phyloP scores from a whole-genome alignment of 2,113 vertebrate genomes.

The Zosterops pallidus region DNA sequence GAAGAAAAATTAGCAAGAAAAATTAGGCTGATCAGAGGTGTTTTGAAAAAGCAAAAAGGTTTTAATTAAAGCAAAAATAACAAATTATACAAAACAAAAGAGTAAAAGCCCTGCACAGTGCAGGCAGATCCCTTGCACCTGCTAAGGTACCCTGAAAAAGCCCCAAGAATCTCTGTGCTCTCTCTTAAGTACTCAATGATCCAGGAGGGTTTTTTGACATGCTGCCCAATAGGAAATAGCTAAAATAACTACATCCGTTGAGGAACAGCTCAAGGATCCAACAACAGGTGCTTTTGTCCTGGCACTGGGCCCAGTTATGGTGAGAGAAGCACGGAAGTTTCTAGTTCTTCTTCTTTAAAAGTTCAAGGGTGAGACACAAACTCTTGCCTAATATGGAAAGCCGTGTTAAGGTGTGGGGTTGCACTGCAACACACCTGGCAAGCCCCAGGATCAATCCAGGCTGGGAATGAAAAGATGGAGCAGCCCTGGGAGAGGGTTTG shows the following conservation, averaged over 20 bases:
- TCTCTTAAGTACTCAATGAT: background rate
- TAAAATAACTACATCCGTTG: background rate
- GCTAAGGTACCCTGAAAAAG: background rate
- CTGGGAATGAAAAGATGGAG: background rate
- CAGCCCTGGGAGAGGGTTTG: background rate
- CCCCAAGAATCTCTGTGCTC: background rate
- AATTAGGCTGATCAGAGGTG: too few relatives aligned
- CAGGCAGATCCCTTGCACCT: background rate
- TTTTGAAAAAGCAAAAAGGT: background rate
- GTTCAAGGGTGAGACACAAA: background rate
- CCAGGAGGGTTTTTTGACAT: background rate
- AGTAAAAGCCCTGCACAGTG: background rate
- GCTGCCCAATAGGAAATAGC: background rate
- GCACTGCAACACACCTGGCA: background rate
- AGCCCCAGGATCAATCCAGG: accelerated
- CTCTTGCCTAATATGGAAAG: background rate
- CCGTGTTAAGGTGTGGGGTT: background rate
- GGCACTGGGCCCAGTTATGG: background rate
- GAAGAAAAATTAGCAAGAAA: too few relatives aligned
- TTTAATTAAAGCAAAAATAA: background rate
- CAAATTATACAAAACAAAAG: background rate
- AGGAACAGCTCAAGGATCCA: background rate
- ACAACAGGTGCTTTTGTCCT: background rate
- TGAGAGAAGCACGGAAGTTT: background rate
- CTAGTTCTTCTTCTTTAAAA: background rate